Conservation (phyloP, 2,113 vertebrate species). For the Emberiza fucata region DNA sequence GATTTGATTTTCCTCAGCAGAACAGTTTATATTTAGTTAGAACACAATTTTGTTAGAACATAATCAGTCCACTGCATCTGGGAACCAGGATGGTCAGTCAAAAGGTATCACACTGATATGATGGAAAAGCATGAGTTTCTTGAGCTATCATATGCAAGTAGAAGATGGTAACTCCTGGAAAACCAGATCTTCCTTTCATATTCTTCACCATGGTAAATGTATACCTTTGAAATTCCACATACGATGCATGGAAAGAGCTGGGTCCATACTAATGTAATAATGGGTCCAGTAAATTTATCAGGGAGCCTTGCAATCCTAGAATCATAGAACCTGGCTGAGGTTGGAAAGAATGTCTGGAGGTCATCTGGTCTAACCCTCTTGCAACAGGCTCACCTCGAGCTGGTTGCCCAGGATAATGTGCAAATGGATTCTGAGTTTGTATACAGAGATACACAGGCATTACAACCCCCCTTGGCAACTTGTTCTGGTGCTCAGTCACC, state of each 20-base stretch:
- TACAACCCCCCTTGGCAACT: neutral
- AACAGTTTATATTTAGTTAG: neutral
- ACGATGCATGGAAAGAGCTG: neutral
- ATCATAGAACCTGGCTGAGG: neutral
- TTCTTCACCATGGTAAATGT: neutral
- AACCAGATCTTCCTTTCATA: neutral
- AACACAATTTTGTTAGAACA: neutral
- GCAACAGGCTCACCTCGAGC: rapidly evolving
- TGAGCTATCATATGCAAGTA: neutral
- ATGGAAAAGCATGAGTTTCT: neutral
- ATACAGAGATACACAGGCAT: too few species aligned
- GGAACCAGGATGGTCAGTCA: neutral
- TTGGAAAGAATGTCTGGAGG: neutral
- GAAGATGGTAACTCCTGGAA: neutral
- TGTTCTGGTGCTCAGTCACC: neutral
- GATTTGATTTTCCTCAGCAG: neutral
- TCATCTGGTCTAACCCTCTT: neutral
- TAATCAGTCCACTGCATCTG: neutral
- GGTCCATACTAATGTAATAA: neutral
- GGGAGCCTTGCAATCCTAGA: neutral
- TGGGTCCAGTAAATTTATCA: neutral
- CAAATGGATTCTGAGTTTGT: neutral
- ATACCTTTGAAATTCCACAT: neutral
- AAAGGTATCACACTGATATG: neutral
- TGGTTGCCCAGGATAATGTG: neutral